These are phyloP conservation scores for Hassar affinis DNA, from an alignment of 2,113 vertebrate species.

Conservation along the genomic window DNA sequence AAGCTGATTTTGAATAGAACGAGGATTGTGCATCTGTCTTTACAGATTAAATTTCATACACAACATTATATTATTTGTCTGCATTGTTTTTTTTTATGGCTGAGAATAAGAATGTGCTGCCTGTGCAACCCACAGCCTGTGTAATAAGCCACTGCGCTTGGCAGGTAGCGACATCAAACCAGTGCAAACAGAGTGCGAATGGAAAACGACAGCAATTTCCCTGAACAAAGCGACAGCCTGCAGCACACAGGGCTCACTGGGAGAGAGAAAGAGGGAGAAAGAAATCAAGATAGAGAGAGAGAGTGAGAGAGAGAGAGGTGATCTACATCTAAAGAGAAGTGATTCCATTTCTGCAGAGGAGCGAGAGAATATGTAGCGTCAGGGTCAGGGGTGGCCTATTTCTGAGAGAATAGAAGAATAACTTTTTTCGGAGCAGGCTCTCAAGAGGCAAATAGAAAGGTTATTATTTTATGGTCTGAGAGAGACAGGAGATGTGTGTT, in stretches of 20 bases:
- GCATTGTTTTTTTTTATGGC: neutral
- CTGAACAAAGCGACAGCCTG: slow-evolving; percentile 46
- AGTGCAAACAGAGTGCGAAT: slow-evolving; percentile 47
- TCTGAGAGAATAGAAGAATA: slow-evolving; percentile 44
- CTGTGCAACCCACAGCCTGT: neutral
- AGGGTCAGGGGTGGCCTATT: slow-evolving; percentile 48
- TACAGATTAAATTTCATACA: neutral
- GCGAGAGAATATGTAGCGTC: slow-evolving; percentile 20
- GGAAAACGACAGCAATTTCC: slow-evolving; percentile 50
- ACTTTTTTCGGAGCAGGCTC: slow-evolving; percentile 33
- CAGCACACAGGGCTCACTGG: slow-evolving; percentile 25
- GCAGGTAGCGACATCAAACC: slow-evolving; percentile 51
- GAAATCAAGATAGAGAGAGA: neutral
- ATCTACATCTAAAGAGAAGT: slow-evolving; percentile 42
- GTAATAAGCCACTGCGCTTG: slow-evolving; percentile 40
- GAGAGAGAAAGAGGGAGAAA: slow-evolving; percentile 5
- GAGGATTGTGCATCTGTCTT: neutral
- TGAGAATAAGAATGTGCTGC: neutral
- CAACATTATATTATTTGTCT: slow-evolving; percentile 6
- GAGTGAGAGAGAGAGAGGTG: neutral
- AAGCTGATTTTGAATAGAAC: neutral
- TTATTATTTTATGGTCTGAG: slow-evolving; percentile 44
- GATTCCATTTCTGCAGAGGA: slow-evolving; percentile 35
- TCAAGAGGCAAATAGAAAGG: slow-evolving; percentile 48
- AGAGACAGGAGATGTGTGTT: neutral